Evolutionary conservation across 2,888 invertebrate genomes (phyloP), one percentile per base, ranked within the genome.

Genomic region (Cosmia trapezina): DNA sequence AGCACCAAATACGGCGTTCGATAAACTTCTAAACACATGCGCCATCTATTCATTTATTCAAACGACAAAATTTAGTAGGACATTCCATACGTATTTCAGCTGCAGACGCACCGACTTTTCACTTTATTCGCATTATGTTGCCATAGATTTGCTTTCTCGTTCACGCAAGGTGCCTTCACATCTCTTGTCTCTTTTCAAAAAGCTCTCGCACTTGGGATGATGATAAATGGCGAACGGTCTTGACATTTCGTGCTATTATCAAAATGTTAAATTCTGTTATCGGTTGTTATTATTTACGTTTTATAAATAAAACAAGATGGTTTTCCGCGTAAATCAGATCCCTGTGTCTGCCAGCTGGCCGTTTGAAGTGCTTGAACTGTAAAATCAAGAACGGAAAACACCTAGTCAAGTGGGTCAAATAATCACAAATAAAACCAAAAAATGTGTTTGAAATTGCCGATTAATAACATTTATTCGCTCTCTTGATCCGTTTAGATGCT

Each of bases 21-120:
- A 94, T 94, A 95, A 93, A 94, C 89, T 92, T 90, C 88, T 86
- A 90, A 91, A 94, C 94, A 93, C 94, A 94, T 94, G 95, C 95
- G 95, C 95, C 91, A 92, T 91, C 91, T 91, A 88, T 89, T 86
- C 87, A 84, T 63, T 59, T 63, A 76, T 11, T 76, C 74, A 86
- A 60, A 51, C 87, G 85, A 72, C 83, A 37, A 88, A 89, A 82
- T 89, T 78, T 56, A 81, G 78, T 85, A 84, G 88, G 37, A 47
- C 73, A 69, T 64, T 69, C 22, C 49, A 64, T 77, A 71, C 71
- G 51, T 67, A 65, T 70, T 78, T 71, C 61, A 68, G 72, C 74
- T 76, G 12, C 28, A 68, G 77, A 47, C 9, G 43, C 70, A 70
- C 61, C 49, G 72, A 76, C 88, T 86, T 88, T 84, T 86, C 53